Conservation (phyloP, 2,888 invertebrate genomes). For the Cheiracanthium punctorium region DNA sequence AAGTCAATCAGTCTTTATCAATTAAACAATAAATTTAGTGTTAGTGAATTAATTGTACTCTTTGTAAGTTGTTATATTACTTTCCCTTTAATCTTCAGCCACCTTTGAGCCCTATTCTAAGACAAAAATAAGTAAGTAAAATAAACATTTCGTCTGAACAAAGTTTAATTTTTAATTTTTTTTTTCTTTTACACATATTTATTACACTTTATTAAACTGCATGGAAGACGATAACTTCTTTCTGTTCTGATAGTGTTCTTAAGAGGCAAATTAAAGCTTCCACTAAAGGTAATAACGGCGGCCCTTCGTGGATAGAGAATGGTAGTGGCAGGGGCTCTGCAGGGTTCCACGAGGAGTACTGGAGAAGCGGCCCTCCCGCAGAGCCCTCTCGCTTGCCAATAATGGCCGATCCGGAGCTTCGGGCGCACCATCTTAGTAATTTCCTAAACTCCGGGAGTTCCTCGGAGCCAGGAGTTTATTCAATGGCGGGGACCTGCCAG, state of each 20-base stretch:
- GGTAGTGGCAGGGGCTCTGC: constrained; percentile 36
- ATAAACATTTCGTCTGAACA: not conserved
- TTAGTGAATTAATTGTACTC: no score
- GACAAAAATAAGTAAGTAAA: no score
- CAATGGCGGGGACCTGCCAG: constrained; percentile 44
- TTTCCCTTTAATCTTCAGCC: no score
- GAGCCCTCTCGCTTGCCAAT: constrained; percentile 62
- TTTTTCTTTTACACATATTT: not conserved
- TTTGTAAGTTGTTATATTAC: no score
- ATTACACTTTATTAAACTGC: not conserved
- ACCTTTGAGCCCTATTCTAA: no score
- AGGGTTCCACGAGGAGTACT: constrained; percentile 32
- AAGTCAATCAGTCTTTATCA: no score
- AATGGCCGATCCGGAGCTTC: constrained; percentile 63
- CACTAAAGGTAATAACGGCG: constrained; percentile 66
- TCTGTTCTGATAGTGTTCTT: constrained; percentile 34
- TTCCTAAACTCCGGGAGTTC: constrained; percentile 62
- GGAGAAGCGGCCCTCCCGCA: constrained; percentile 40
- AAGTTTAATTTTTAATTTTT: not conserved
- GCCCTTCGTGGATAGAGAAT: constrained; percentile 20
- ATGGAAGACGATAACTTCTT: not conserved
- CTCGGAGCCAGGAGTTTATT: constrained; percentile 55
- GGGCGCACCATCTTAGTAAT: constrained; percentile 61
- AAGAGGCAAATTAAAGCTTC: constrained; percentile 67
- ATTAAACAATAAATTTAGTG: no score